phyloP scores from a whole-genome alignment of 2,888 invertebrate genomes.

The Pterobdella sp. region DNA sequence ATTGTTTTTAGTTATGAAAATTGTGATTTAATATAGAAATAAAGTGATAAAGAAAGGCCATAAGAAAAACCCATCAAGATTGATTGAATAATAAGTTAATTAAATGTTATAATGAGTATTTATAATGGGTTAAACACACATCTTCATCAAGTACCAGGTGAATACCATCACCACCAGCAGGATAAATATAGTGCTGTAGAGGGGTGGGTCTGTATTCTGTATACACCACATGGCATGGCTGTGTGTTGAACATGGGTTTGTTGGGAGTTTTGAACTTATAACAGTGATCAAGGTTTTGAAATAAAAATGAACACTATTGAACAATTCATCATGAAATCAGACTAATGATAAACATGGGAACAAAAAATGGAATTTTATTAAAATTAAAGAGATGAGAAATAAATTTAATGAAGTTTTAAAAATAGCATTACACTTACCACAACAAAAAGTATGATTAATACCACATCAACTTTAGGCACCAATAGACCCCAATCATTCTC shows the following conservation, averaged over 20 bases:
- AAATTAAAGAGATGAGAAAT: no score
- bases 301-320: no score
- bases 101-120: neutral
- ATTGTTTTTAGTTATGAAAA: neutral
- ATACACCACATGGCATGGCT: constrained; percentile 97
- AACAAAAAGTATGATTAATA: no score
- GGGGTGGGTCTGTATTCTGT: constrained; percentile 96
- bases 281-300: no score
- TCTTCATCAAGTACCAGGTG: constrained; percentile 90
- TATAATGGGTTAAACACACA: constrained; percentile 47
- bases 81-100: neutral
- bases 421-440: no score
- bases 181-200: constrained; percentile 93
- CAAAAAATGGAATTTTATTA: no score
- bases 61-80: neutral
- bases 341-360: no score
- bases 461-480: neutral
- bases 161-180: constrained; percentile 84
- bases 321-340: no score
- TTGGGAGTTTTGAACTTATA: no score
- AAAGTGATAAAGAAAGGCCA: neutral
- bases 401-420: no score
- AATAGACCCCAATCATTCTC: neutral
- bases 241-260: no score
- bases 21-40: neutral